Evolutionary conservation across 2,888 invertebrate species (phyloP).

Genomic region (Chesias legatella): DNA sequence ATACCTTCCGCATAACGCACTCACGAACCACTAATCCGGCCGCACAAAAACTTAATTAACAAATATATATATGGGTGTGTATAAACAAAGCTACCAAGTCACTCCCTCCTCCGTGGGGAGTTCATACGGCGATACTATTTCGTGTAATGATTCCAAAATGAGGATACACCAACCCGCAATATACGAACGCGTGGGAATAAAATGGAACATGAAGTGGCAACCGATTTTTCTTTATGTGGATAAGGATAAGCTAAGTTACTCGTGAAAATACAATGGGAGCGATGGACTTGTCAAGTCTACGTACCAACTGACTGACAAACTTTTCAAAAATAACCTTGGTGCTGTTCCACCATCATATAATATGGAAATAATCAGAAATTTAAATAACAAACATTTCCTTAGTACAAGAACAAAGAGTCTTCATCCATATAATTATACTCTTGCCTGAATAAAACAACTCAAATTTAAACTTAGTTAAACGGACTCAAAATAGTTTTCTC

Average conservation of each 20-base stretch:
- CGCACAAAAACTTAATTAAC: constrained; percentile 78
- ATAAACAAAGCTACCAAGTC: constrained; percentile 72
- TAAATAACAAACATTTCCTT: too few species aligned
- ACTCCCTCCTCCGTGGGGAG: constrained; percentile 68
- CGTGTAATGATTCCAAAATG: constrained; percentile 80
- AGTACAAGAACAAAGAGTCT: too few species aligned
- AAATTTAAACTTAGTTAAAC: too few species aligned
- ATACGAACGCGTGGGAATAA: constrained; percentile 35
- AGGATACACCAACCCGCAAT: constrained; percentile 69
- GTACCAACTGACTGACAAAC: too few species aligned
- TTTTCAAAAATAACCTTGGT: too few species aligned
- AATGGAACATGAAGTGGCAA: constrained; percentile 36
- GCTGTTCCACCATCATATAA: too few species aligned
- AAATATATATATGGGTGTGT: constrained; percentile 69
- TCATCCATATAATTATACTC: too few species aligned
- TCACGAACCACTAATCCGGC: constrained; percentile 59
- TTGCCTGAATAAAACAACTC: not conserved
- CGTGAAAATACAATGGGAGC: too few species aligned
- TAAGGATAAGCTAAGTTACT: too few species aligned
- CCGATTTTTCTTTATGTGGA: not conserved
- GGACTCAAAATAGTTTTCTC: too few species aligned
- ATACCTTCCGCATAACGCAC: constrained; percentile 27
- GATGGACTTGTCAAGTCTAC: too few species aligned
- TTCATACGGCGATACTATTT: constrained; percentile 76
- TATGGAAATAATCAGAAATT: too few species aligned